A percentile compares a stretch with the other conserved stretches of the same genome.
Evolutionary conservation across 2,797 vertebrate genomes (phyloP).

Genomic region (Sebastes taczanowskii): DNA sequence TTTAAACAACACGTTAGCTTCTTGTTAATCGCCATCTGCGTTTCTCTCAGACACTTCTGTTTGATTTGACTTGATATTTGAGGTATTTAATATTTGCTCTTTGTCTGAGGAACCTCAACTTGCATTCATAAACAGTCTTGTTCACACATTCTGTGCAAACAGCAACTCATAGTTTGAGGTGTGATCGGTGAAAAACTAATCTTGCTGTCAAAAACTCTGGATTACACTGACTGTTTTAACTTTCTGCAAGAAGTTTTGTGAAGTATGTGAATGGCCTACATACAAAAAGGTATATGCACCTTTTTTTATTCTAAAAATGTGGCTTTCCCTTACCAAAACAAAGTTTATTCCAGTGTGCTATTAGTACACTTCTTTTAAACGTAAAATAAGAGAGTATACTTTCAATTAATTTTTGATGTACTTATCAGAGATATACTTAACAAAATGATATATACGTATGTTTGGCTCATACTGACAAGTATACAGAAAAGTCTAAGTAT

Average conservation of each 20-base stretch:
- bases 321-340: too few species aligned
- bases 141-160: conserved; percentile 14
- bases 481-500: too few species aligned
- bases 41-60: conserved; percentile 3
- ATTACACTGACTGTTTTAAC: not conserved
- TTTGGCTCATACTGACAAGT: too few species aligned
- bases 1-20: conserved; percentile 10
- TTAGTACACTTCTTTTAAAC: too few species aligned
- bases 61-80: conserved; percentile 16
- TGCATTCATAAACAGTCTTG: not conserved
- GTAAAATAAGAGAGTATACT: too few species aligned
- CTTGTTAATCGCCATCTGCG: conserved; percentile 3
- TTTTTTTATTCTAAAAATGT: not conserved
- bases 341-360: too few species aligned
- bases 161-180: not conserved
- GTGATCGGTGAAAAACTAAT: conserved; percentile 14
- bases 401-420: too few species aligned
- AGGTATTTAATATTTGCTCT: conserved; percentile 17
- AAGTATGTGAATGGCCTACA: not conserved
- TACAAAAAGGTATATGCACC: not conserved
- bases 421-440: too few species aligned
- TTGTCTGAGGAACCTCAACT: not conserved
- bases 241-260: not conserved
- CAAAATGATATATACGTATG: too few species aligned
- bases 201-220: not conserved